Base-by-base conservation (phyloP, 2,888 invertebrate species). In the Heliothis peltigera region DNA sequence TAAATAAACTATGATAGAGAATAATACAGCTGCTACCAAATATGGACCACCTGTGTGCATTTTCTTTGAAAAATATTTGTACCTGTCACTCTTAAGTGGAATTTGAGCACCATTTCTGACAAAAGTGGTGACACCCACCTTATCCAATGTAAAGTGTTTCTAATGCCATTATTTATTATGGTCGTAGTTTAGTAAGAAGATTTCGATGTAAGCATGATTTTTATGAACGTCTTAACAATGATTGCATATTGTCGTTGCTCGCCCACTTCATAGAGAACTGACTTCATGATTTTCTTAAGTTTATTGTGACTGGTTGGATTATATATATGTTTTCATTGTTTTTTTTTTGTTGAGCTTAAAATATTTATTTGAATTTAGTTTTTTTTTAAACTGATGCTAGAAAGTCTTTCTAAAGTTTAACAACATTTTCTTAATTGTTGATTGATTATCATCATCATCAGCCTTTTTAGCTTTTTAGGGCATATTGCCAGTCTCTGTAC, bases 51-150 rank as follows among this genome's bases (percentile, higher is more conserved):
- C 76, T 6, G 44, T 25, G 62, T 48, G 39, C 49, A 47, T 44
- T 21, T 51, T 46, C 10, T 66, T 65, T 15, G 46, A 56, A 72
- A 65, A 70, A 70, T 63, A 75, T 70, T 72, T 74, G 56, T 74
- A 59, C 60, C 64, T 64, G 66, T 60, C 52, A 55, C 8, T 43
- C 17, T 61, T 39, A 71, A 78, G 71, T 64, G 62, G 32, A 48
- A 39, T 64, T 64, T 55, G 70, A 78, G 70, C 43, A 59, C 68
- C 54, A 43, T 48, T 32, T 55, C 10, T 21, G 35, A 70, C 42
- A 49, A 22, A 60, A 73, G 70, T 73, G 76, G 57, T 67, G 73
- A 73, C 70, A 70, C 70, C 76, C 64, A 79, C 70, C 15, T 49
- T 47, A 39, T 46, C 42, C 46, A 43, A 28, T 54, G 43, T 48